Evolutionary conservation across 2,888 invertebrate genomes (phyloP), one percentile per base, ranked within the genome.

Genomic region (Acrobasis suavella): DNA sequence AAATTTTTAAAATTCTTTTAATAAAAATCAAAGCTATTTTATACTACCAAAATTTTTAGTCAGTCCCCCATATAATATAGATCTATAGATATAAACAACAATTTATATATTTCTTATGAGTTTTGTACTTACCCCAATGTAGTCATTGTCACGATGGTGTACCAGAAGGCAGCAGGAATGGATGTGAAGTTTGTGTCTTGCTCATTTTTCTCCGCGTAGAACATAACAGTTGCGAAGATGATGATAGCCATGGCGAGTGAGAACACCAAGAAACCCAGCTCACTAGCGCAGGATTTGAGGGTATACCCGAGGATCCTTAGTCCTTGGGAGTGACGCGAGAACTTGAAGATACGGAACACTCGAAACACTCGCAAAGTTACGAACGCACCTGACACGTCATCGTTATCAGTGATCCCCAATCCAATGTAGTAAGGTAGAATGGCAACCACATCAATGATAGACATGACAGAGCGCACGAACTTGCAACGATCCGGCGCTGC

Each of bases 201-300:
- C 72, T 98, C 99, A 87, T 99, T 99, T 93, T 99, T 99, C 94
- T 99, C 99, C 60, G 99, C 99, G 93, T 99, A 99, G 94, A 98
- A 99, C 99, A 99, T 99, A 76, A 99, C 98, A 50, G 99, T 99
- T 69, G 99, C 99, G 90, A 99, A 99, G 82, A 99, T 99, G 81
- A 99, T 99, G 89, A 99, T 99, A 80, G 99, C 99, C 99, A 99
- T 99, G 69, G 99, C 98, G 81, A 99, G 93, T 39, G 99, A 99
- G 93, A 99, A 99, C 67, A 99, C 98, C 69, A 99, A 95, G 93
- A 99, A 99, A 73, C 99, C 99, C 75, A 99, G 95, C 93, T 99
- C 99, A 87, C 98, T 98, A 87, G 99, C 99, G 93, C 99, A 99
- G 66, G 98, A 98, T 93, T 99, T 99, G 72, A 99, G 95, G 67